Percentiles rank a stretch among this genome's conserved stretches.
phyloP scores from a whole-genome alignment of 2,113 vertebrate genomes.

The Phrynocephalus versicolor region DNA sequence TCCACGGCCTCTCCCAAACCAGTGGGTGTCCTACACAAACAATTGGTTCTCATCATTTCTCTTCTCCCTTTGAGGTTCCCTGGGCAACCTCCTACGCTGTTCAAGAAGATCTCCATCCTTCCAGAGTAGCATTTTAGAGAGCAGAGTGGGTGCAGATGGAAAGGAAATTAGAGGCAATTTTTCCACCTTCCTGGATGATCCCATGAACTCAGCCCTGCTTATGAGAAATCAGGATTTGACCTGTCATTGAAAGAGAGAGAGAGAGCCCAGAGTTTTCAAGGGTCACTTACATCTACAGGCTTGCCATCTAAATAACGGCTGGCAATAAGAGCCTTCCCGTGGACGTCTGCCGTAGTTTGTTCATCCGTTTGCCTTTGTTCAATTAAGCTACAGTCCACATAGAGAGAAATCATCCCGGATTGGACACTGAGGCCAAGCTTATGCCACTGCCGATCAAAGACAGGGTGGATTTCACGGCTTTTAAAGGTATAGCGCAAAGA shows the following conservation, averaged over 20 bases:
- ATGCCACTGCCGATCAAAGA: constrained; percentile 97
- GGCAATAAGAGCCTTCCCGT: constrained; percentile 85
- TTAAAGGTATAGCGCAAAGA: constrained; percentile 87
- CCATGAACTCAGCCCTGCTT: background rate
- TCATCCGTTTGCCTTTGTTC: constrained; percentile 82
- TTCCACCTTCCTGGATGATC: no score
- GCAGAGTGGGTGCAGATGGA: background rate
- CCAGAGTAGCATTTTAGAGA: background rate
- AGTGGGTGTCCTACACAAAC: no score
- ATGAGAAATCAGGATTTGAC: background rate
- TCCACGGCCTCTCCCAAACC: no score
- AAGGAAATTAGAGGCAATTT: background rate
- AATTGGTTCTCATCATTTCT: no score
- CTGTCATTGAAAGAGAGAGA: background rate
- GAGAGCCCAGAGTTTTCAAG: background rate
- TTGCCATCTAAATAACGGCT: constrained; percentile 87
- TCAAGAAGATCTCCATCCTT: background rate
- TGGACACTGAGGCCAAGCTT: constrained; percentile 88
- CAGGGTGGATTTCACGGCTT: constrained; percentile 86
- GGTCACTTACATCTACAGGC: constrained; percentile 89
- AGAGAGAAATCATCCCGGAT: constrained; percentile 82
- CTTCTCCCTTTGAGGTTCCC: background rate
- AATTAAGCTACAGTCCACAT: constrained; percentile 91
- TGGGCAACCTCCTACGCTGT: background rate
- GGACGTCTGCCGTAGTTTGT: constrained; percentile 76